Evolutionary conservation across 2,113 vertebrate genomes (phyloP).

Genomic region (Microcebus tavaratra): DNA sequence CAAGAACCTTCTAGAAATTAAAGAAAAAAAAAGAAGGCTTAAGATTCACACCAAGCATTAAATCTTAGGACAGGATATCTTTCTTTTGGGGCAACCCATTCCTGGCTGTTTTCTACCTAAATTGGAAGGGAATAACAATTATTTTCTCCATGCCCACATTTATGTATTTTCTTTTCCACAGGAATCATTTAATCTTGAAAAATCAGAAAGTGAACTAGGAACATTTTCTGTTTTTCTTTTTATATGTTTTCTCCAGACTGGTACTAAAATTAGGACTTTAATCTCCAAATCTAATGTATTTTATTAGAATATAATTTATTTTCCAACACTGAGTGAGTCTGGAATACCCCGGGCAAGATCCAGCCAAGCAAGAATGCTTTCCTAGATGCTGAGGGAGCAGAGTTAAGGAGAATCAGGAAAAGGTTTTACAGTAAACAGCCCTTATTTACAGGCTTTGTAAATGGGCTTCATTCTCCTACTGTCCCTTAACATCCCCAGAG

Average conservation of each 20-base stretch:
- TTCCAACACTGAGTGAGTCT: not conserved
- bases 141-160: not conserved
- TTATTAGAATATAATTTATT: constrained; percentile 18
- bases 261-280: not conserved
- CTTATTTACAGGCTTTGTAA: not conserved
- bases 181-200: not conserved
- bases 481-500: not conserved
- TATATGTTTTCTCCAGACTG: not conserved
- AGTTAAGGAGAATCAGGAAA: too few relatives aligned
- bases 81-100: not conserved
- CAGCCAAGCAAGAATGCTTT: not conserved
- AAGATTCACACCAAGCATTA: not conserved
- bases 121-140: not conserved
- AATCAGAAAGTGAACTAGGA: not conserved
- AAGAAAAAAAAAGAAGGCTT: not conserved
- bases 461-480: not conserved
- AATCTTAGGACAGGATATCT: not conserved
- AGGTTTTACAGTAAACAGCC: too few relatives aligned
- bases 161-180: not conserved
- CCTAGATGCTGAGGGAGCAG: not conserved
- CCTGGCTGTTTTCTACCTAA: not conserved
- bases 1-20: not conserved
- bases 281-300: not conserved
- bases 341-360: not conserved
- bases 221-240: not conserved